Conservation (phyloP, 2,113 vertebrate species). For the Syrrhaptes paradoxus region DNA sequence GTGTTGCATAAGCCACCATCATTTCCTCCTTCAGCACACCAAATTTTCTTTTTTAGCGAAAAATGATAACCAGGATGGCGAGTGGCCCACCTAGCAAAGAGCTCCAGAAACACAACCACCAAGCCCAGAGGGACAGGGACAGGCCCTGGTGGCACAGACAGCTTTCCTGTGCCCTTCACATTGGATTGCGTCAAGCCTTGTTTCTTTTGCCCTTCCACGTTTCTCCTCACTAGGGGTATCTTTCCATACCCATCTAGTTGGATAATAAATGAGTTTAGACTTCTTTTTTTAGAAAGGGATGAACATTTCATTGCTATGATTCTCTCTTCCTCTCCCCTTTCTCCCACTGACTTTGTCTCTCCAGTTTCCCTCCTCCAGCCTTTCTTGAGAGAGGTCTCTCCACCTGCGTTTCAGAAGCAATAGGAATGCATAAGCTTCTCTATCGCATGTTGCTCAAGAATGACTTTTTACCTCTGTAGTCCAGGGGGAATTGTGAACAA, state of each 20-base stretch:
- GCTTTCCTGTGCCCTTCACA: not conserved
- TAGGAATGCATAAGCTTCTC: not conserved
- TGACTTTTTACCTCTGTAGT: not conserved
- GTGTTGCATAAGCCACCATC: not conserved
- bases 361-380: not conserved
- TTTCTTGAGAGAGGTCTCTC: not conserved
- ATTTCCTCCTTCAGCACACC: not conserved
- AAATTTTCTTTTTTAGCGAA: not conserved
- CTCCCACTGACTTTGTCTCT: not conserved
- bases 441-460: not conserved
- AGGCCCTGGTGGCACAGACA: not conserved
- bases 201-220: not conserved
- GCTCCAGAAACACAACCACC: not conserved
- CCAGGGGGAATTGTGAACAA: not conserved
- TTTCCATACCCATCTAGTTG: not conserved
- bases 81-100: not conserved
- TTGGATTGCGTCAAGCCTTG: not conserved
- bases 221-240: accelerated
- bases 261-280: not conserved
- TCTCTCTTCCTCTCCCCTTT: not conserved
- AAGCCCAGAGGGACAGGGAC: not conserved
- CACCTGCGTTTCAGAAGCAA: not conserved
- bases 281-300: not conserved
- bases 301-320: not conserved
- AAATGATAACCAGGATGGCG: not conserved